Evolutionary conservation across 1,140 invertebrate species (phyloP), one percentile per base, ranked within the genome.

Genomic region (Drosophila eugracilis): DNA sequence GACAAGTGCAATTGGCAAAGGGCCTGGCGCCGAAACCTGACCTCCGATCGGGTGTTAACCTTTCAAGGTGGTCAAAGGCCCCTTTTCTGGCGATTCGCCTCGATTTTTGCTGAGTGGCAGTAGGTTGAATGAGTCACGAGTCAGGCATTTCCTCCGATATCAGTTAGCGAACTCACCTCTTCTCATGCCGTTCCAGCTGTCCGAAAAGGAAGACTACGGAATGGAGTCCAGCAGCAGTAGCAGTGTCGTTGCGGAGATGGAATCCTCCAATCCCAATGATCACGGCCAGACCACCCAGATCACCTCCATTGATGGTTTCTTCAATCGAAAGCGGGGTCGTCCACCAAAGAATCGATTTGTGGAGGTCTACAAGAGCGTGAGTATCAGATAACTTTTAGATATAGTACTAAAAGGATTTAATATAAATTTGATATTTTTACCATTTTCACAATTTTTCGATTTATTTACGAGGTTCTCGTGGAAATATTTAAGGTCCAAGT

Each of bases 301-400:
- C 34, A 91, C 90, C 42, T 90, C 90, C 34, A 91, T 91, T 28
- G 90, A 91, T 57, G 90, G 90, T 2, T 90, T 91, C 48, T 98
- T 98, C 89, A 96, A 97, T 91, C 93, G 97, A 63, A 98, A 98
- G 86, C 93, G 97, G 24, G 97, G 97, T 58, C 93, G 97, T 52
- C 97, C 97, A 15, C 97, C 97, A 10, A 98, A 98, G 92, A 98
- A 98, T 91, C 93, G 97, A 3, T 95, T 98, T 12, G 97, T 98
- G 45, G 97, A 98, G 93, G 96, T 97, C 49, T 97, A 96, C 69
- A 95, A 96, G 75, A 95, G 95, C 92, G 94, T 95, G 93, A 94
- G 94, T 94, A 65, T 47, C n/a, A n/a, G n/a, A n/a, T n/a, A n/a
- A n/a, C n/a, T n/a, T n/a, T n/a, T n/a, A n/a, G n/a, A n/a, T n/a